These are phyloP conservation scores for Monarcha castaneiventris DNA, from an alignment of 2,113 vertebrate genomes.

Conservation along the genomic window DNA sequence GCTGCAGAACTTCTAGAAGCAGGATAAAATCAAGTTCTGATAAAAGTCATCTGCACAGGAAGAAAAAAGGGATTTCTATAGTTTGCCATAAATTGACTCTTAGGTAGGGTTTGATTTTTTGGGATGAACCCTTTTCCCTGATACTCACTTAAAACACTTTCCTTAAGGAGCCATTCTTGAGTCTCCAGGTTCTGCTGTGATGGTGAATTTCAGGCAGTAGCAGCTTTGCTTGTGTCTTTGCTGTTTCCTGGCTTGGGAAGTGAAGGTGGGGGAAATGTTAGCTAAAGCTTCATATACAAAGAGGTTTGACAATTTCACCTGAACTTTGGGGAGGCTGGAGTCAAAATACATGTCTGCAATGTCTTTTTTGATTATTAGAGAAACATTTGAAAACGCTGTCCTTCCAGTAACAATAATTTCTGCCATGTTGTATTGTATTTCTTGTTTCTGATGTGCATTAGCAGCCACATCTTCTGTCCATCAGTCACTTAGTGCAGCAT, in stretches of 20 bases:
- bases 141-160: background rate
- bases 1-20: background rate
- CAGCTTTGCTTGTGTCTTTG: background rate
- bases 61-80: background rate
- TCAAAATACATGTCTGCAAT: background rate
- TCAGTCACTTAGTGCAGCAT: rapidly evolving
- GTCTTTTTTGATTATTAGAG: background rate
- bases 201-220: background rate
- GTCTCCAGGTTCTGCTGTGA: background rate
- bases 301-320: background rate
- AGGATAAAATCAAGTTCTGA: background rate
- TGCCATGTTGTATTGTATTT: rapidly evolving
- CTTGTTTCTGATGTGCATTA: rapidly evolving
- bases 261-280: background rate
- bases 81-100: background rate
- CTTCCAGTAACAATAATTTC: background rate
- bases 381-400: background rate
- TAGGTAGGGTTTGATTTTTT: rapidly evolving
- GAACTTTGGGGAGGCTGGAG: background rate
- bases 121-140: background rate
- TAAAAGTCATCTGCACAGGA: background rate
- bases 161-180: background rate
- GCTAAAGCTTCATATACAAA: background rate
- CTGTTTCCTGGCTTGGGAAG: background rate
- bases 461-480: rapidly evolving